Conservation (phyloP, 2,113 vertebrate species). For the Oxyruncus cristatus region DNA sequence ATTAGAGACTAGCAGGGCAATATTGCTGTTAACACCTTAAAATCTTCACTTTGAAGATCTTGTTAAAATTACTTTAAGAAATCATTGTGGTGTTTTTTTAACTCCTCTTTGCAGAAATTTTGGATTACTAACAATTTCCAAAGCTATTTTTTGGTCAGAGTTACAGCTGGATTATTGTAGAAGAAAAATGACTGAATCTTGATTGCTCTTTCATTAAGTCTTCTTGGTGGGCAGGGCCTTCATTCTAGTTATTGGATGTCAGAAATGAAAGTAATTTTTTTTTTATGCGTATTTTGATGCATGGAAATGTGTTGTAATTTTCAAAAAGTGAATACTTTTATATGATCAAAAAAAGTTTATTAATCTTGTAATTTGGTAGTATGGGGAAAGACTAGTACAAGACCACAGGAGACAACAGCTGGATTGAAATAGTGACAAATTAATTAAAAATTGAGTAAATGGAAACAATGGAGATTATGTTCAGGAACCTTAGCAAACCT, state of each 20-base stretch:
- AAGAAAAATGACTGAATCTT: not conserved
- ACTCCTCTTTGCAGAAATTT: not conserved
- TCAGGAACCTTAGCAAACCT: not conserved
- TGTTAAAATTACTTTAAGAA: not conserved
- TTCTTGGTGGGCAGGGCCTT: not conserved
- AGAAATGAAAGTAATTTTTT: not conserved
- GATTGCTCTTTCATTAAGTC: not conserved
- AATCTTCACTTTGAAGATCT: not conserved
- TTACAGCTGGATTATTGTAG: not conserved
- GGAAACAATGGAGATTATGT: not conserved
- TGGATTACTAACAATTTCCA: not conserved
- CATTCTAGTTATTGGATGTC: not conserved
- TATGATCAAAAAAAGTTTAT: not conserved
- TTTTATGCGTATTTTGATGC: not conserved
- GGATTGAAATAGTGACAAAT: not conserved
- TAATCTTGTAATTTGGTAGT: not conserved
- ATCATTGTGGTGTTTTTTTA: fast-evolving
- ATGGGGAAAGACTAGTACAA: not conserved
- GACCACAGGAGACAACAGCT: not conserved
- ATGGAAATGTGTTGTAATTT: not conserved
- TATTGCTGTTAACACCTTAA: not conserved
- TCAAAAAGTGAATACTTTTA: not conserved
- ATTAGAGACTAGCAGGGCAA: not conserved
- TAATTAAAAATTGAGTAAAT: not conserved
- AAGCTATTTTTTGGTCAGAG: not conserved